Evolutionary conservation across 1,140 invertebrate genomes (phyloP).

Genomic region (Pteromalus puparum): DNA sequence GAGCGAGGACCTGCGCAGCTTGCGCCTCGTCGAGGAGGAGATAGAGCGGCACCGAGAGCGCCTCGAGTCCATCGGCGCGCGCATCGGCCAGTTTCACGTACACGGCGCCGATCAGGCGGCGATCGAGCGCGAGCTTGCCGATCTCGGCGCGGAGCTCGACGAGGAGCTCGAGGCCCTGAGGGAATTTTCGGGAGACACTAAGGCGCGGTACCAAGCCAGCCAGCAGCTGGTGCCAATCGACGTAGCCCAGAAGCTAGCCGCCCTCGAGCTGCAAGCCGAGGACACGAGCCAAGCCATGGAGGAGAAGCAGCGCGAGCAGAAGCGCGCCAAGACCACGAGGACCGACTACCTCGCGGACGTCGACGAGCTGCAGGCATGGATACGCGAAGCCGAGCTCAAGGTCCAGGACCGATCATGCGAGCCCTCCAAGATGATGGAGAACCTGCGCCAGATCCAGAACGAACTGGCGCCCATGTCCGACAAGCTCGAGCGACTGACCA

Average conservation of each 20-base stretch:
- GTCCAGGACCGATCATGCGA: slow-evolving; percentile 88
- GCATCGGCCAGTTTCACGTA: slow-evolving; percentile 82
- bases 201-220: slow-evolving; percentile 81
- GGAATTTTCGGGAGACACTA: slow-evolving; percentile 79
- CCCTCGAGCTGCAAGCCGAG: slow-evolving; percentile 87
- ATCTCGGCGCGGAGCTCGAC: slow-evolving; percentile 74
- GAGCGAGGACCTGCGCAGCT: slow-evolving; percentile 78
- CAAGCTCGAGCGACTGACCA: slow-evolving; percentile 85
- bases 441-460: slow-evolving; percentile 84
- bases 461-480: slow-evolving; percentile 85
- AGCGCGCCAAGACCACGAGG: slow-evolving; percentile 87
- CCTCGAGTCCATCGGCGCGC: slow-evolving; percentile 79
- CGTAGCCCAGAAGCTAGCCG: slow-evolving; percentile 84
- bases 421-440: slow-evolving; percentile 85
- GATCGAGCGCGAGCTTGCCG: slow-evolving; percentile 75
- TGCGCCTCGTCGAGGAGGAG: slow-evolving; percentile 78
- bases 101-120: slow-evolving; percentile 81
- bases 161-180: slow-evolving; percentile 78
- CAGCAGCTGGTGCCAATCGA: slow-evolving; percentile 84
- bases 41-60: slow-evolving; percentile 80
- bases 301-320: slow-evolving; percentile 90
- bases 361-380: slow-evolving; percentile 88
- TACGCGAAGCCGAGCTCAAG: slow-evolving; percentile 87
- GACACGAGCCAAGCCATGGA: slow-evolving; percentile 86
- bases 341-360: slow-evolving; percentile 87